phyloP scores from a whole-genome alignment of 2,113 vertebrate species.

The Coptodon bakossiorum region DNA sequence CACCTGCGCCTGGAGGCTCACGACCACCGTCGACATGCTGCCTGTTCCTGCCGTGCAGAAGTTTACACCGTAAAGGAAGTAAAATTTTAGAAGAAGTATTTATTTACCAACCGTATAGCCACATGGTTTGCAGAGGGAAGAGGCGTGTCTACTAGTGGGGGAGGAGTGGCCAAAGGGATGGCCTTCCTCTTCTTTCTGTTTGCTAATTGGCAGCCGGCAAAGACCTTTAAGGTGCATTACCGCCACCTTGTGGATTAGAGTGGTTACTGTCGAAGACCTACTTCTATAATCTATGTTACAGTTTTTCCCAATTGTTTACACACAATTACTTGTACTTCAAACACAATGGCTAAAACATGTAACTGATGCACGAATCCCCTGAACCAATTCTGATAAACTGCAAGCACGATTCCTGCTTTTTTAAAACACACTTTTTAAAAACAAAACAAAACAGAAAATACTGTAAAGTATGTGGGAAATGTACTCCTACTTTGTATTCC shows the following conservation, averaged over 20 bases:
- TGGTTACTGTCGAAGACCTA: not conserved
- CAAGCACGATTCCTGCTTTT: too few species aligned
- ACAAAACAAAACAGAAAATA: too few species aligned
- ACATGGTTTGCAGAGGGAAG: constrained; percentile 31
- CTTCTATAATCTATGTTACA: not conserved
- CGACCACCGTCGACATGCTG: constrained; percentile 42
- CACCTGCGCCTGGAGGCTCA: constrained; percentile 62
- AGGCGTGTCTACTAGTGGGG: constrained; percentile 1
- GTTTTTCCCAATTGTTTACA: not conserved
- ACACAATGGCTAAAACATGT: too few species aligned
- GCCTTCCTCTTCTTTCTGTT: not conserved
- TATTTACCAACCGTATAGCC: constrained; percentile 46
- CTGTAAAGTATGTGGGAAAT: too few species aligned
- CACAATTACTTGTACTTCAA: too few species aligned
- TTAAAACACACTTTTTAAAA: too few species aligned
- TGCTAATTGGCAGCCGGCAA: not conserved
- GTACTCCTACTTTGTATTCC: too few species aligned
- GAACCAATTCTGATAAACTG: too few species aligned
- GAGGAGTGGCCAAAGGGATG: not conserved
- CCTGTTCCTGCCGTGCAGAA: not conserved
- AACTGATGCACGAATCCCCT: too few species aligned
- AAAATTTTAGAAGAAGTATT: not conserved
- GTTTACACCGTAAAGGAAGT: not conserved
- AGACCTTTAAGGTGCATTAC: not conserved
- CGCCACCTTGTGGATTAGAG: not conserved